A percentile compares a stretch with the other conserved stretches of the same genome.
Evolutionary conservation across 2,888 invertebrate genomes (phyloP).

Genomic region (Athetis lepigone): DNA sequence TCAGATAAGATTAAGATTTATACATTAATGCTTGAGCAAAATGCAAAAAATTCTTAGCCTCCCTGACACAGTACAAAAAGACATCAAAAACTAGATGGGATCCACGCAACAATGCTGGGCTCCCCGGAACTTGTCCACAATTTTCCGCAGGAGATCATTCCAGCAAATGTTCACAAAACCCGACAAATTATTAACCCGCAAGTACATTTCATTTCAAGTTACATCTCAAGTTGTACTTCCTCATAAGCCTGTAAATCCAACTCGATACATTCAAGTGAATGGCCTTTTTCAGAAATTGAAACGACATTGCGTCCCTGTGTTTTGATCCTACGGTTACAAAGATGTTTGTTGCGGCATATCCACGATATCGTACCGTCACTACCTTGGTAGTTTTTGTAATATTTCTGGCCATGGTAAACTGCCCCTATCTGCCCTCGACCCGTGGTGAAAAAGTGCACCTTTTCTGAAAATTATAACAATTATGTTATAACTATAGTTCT

Average conservation of each 20-base stretch:
- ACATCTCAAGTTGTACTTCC: constrained; percentile 24
- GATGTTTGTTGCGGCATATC: constrained; percentile 57
- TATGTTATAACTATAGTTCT: neutral
- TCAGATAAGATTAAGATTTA: too few species aligned
- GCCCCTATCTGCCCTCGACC: constrained; percentile 57
- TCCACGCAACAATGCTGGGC: too few species aligned
- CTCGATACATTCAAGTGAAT: constrained; percentile 43
- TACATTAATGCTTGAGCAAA: too few species aligned
- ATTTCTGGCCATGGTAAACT: constrained; percentile 57
- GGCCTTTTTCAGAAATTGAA: constrained; percentile 35
- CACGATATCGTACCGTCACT: constrained; percentile 57
- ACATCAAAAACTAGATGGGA: too few species aligned
- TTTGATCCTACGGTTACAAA: constrained; percentile 58
- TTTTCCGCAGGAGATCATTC: too few species aligned
- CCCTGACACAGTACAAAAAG: too few species aligned
- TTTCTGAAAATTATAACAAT: constrained; percentile 14
- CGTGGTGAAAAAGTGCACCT: constrained; percentile 56
- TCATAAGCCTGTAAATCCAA: constrained; percentile 25
- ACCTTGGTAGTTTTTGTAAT: constrained; percentile 66
- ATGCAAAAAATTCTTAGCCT: too few species aligned
- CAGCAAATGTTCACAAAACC: too few species aligned
- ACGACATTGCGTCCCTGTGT: constrained; percentile 31
- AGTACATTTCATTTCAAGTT: too few species aligned
- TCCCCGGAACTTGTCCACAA: too few species aligned
- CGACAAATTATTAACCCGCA: too few species aligned